Evolutionary conservation across 2,888 invertebrate genomes (phyloP).

Genomic region (Andricus curvator): DNA sequence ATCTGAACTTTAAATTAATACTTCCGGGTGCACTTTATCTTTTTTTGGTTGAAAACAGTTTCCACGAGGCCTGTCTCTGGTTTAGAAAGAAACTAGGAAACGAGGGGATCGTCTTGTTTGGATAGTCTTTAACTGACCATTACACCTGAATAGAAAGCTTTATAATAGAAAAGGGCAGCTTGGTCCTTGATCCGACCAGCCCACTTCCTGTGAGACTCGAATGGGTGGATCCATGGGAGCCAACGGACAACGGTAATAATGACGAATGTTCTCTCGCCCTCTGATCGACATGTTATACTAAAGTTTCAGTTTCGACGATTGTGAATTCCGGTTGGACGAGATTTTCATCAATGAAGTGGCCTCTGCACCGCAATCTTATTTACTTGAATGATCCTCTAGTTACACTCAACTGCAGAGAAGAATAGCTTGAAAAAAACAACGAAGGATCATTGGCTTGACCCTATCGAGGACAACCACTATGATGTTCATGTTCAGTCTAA

Average conservation of each 20-base stretch:
- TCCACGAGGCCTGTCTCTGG: neutral
- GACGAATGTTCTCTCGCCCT: constrained; percentile 69
- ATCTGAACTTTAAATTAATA: neutral
- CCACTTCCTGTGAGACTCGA: constrained; percentile 75
- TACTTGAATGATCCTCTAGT: neutral
- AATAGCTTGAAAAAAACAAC: neutral
- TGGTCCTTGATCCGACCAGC: constrained; percentile 75
- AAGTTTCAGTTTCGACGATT: constrained; percentile 50
- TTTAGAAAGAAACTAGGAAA: constrained; percentile 48
- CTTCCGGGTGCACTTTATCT: neutral
- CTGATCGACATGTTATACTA: constrained; percentile 46
- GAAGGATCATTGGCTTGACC: neutral
- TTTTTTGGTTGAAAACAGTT: constrained; percentile 24
- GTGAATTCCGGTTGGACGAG: constrained; percentile 51
- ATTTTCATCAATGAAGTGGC: constrained; percentile 28
- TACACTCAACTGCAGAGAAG: neutral
- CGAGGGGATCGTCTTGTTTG: constrained; percentile 70
- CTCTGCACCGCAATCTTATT: constrained; percentile 11
- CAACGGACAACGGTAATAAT: constrained; percentile 73
- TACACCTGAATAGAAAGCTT: constrained; percentile 75
- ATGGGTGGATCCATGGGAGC: constrained; percentile 62
- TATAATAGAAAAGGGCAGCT: constrained; percentile 72
- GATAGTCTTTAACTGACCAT: constrained; percentile 77
- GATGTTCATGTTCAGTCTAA: neutral
- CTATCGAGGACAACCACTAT: neutral